A percentile compares a stretch with the other conserved stretches of the same genome.
These are phyloP conservation scores for Ophiothrix spiculata DNA, from an alignment of 35 echinoderm and acorn worm species.

Conservation along the genomic window DNA sequence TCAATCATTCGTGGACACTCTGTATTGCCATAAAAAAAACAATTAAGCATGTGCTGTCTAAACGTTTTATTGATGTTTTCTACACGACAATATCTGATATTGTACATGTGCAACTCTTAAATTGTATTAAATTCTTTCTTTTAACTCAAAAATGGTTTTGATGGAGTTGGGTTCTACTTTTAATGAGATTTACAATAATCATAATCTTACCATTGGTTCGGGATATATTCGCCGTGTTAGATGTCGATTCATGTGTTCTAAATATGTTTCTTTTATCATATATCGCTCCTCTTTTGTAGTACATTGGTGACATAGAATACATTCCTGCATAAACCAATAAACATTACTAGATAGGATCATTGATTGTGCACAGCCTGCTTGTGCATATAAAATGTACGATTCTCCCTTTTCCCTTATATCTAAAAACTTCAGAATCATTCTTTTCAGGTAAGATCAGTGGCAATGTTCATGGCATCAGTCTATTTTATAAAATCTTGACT, in stretches of 20 bases:
- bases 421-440: no score
- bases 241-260: constrained; percentile 54
- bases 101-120: not conserved
- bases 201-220: constrained; percentile 42
- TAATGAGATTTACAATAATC: not conserved
- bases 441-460: not conserved
- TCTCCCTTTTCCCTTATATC: no score
- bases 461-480: not conserved
- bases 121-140: not conserved
- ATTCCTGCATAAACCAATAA: constrained; percentile 26
- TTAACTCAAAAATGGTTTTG: not conserved
- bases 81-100: no score
- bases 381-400: no score
- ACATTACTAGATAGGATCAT: not conserved
- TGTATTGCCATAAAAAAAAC: no score
- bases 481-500: not conserved
- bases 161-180: not conserved
- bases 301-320: constrained; percentile 56
- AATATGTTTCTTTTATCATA: constrained; percentile 40
- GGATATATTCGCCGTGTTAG: constrained; percentile 53
- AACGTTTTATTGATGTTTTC: no score
- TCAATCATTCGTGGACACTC: no score
- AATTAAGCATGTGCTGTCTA: no score
- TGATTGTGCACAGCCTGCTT: not conserved
- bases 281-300: constrained; percentile 27